Conservation (phyloP, 1,140 invertebrate species). For the Riptortus pedestris region DNA sequence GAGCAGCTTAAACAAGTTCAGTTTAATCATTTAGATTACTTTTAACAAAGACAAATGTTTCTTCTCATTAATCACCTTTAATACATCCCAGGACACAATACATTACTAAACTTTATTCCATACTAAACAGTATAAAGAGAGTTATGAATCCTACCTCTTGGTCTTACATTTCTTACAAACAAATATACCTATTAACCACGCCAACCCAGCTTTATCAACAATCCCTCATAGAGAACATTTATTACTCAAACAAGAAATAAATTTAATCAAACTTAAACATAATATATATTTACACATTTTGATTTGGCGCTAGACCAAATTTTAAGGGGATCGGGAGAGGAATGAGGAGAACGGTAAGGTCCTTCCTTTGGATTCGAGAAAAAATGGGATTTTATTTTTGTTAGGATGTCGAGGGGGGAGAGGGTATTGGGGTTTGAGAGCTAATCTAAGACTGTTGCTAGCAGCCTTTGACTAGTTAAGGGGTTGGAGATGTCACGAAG, state of each 20-base stretch:
- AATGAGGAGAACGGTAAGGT: background rate
- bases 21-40: too few relatives aligned
- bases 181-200: background rate
- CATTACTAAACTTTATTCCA: background rate
- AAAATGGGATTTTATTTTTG: too few relatives aligned
- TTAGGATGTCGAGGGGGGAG: background rate
- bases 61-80: too few relatives aligned
- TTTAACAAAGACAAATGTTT: too few relatives aligned
- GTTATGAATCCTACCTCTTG: background rate
- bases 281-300: background rate
- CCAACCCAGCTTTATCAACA: background rate
- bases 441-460: slow-evolving; percentile 11
- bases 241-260: background rate
- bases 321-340: background rate
- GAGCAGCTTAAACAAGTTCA: too few relatives aligned
- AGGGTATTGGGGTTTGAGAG: background rate
- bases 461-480: slow-evolving; percentile 4
- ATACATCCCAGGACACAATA: background rate
- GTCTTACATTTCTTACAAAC: background rate
- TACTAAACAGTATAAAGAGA: background rate
- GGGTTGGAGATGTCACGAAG: too few relatives aligned
- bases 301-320: background rate
- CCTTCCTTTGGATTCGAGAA: too few relatives aligned
- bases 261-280: background rate
- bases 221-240: background rate